Base-by-base conservation (phyloP, 1,140 invertebrate genomes). In the Manduca sexta region DNA sequence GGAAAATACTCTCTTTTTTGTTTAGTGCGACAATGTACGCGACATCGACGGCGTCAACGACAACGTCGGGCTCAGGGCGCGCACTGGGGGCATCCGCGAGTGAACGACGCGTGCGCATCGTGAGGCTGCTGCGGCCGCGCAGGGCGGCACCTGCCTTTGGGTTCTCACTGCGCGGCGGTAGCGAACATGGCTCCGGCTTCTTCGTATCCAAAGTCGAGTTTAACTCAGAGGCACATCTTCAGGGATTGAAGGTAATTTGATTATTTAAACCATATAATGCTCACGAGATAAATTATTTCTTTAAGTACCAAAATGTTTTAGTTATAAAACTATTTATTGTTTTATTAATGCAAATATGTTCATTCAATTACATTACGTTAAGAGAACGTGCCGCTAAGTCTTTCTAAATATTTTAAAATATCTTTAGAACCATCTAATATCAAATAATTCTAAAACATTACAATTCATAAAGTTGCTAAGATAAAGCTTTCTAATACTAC, bases 181-280 rank as follows among this genome's bases (percentile, higher is more conserved):
- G 92, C 45, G 97, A 98, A 78, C 95, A 97, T 83, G 94, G 94
- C 8, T 95, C 95, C 0, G 97, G 96, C 17, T 94, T 98, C 84
- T 98, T 96, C 86, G 92, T 98, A 26, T 96, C 95, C 8, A 91
- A 93, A 59, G 92, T 98, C 2, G 93, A 96, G 47, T 89, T 91
- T 2, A 93, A 92, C 13, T 95, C 95, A 1, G 94, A 97, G 70
- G 95, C 95, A 6, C 90, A 95, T 61, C 84, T 89, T 31, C 93
- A 94, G 78, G 96, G 96, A 65, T 86, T 98, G 3, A 92, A 91
- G 90, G 96, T 97, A 88, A 89, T n/a, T n/a, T n/a, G n/a, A 87
- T 49, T 15, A 3, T 35, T 5, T n/a, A 14, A 18, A 14, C 0
- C 12, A 30, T 10, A 21, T 26, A 0, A 26, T 26, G 4, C 8